Conservation (phyloP, 2,888 invertebrate genomes). For the Antheraea yamamai region DNA sequence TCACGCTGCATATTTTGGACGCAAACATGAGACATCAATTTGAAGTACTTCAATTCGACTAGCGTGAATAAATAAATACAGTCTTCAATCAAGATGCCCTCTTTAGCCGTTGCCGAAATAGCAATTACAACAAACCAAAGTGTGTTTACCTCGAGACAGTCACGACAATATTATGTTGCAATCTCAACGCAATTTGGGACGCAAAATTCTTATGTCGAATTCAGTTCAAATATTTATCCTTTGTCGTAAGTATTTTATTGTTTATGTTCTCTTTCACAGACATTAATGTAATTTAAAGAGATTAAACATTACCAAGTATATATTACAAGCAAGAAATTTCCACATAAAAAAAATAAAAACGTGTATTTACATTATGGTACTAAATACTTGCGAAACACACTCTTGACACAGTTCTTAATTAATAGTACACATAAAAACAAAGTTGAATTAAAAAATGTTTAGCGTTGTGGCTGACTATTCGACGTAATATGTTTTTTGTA, state of each 20-base stretch:
- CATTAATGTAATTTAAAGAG: neutral
- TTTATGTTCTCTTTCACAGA: neutral
- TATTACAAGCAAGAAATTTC: too few species aligned
- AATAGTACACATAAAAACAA: too few species aligned
- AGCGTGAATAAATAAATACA: neutral
- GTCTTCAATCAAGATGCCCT: neutral
- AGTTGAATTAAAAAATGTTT: too few species aligned
- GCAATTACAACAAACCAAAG: conserved; percentile 31
- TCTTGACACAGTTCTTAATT: too few species aligned
- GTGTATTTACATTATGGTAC: too few species aligned
- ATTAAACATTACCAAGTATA: neutral
- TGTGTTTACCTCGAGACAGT: conserved; percentile 7
- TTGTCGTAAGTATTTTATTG: neutral
- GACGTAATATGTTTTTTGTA: too few species aligned
- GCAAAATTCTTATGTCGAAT: conserved; percentile 10
- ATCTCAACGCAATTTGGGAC: conserved; percentile 12
- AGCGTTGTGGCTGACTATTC: too few species aligned
- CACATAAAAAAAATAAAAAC: too few species aligned
- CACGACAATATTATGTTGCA: conserved; percentile 20
- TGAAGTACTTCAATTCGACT: too few species aligned
- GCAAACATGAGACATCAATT: too few species aligned
- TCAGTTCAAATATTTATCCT: neutral
- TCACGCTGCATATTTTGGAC: too few species aligned
- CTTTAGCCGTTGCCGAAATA: conserved; percentile 22
- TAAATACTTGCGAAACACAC: too few species aligned